Conservation (phyloP, 2,797 vertebrate species). For the Falco columbarius region DNA sequence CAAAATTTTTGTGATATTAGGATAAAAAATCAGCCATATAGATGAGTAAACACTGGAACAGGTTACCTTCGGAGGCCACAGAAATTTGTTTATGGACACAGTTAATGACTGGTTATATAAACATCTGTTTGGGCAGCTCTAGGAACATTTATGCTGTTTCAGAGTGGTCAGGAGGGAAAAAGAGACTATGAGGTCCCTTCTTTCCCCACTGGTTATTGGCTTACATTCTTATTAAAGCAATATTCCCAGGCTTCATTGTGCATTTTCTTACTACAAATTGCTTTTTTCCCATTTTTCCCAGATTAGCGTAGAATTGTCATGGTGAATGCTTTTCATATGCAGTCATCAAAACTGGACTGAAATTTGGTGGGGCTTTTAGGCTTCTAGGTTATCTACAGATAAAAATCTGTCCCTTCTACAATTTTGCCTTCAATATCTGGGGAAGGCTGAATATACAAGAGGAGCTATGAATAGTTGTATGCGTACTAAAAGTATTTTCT, state of each 20-base stretch:
- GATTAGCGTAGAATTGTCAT: background rate
- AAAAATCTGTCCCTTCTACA: background rate
- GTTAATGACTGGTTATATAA: background rate
- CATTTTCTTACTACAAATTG: background rate
- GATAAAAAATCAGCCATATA: rapidly evolving
- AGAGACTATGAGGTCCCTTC: background rate
- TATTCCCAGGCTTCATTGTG: background rate
- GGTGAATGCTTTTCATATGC: background rate
- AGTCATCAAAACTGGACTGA: background rate
- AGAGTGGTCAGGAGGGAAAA: background rate
- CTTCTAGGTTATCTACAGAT: background rate
- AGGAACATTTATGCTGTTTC: background rate
- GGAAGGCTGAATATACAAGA: background rate
- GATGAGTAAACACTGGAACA: background rate
- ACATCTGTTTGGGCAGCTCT: background rate
- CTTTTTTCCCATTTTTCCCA: background rate
- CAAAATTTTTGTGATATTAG: background rate
- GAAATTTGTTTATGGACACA: background rate
- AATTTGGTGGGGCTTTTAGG: background rate
- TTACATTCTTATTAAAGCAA: background rate
- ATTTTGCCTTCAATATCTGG: background rate
- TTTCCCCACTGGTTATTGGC: background rate
- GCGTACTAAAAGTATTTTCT: background rate
- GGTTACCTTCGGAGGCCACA: background rate
- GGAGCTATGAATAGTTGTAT: background rate